These are phyloP conservation scores for Drosophila gunungcola DNA, from an alignment of 1,140 invertebrate genomes.

Conservation along the genomic window DNA sequence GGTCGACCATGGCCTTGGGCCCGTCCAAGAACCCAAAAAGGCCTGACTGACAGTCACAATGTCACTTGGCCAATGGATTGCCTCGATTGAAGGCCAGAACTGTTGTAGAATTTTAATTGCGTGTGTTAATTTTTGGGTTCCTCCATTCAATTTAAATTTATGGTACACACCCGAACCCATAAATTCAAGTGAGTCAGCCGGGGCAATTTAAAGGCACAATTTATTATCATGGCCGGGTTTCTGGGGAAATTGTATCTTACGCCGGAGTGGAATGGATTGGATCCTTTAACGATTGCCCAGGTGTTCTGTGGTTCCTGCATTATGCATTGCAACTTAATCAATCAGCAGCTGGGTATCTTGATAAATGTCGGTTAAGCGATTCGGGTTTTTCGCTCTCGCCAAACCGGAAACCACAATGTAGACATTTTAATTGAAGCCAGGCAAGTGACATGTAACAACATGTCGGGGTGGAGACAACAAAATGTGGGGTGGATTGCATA, in stretches of 20 bases:
- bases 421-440: slow-evolving; percentile 76
- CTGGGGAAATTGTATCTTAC: slow-evolving; percentile 19
- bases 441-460: slow-evolving; percentile 68
- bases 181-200: slow-evolving; percentile 57
- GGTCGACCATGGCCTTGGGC: slow-evolving; percentile 50
- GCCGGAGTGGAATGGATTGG: slow-evolving; percentile 21
- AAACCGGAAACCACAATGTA: slow-evolving; percentile 60
- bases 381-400: slow-evolving; percentile 16
- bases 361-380: slow-evolving; percentile 21
- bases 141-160: slow-evolving; percentile 66
- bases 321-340: slow-evolving; percentile 71
- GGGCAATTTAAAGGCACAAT: slow-evolving; percentile 55
- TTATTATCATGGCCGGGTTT: slow-evolving; percentile 54
- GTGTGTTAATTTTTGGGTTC: slow-evolving; percentile 74
- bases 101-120: slow-evolving; percentile 75
- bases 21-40: not conserved
- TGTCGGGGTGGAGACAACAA: slow-evolving; percentile 2
- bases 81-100: slow-evolving; percentile 30
- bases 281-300: slow-evolving; percentile 40
- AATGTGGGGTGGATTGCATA: slow-evolving; percentile 9
- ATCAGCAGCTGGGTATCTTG: slow-evolving; percentile 52
- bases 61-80: slow-evolving; percentile 50
- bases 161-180: slow-evolving; percentile 51
- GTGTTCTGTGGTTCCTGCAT: slow-evolving; percentile 65
- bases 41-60: slow-evolving; percentile 24